Percentiles rank a stretch among this genome's conserved stretches.
phyloP scores from a whole-genome alignment of 1,140 invertebrate genomes.

The Glomeris maerens region DNA sequence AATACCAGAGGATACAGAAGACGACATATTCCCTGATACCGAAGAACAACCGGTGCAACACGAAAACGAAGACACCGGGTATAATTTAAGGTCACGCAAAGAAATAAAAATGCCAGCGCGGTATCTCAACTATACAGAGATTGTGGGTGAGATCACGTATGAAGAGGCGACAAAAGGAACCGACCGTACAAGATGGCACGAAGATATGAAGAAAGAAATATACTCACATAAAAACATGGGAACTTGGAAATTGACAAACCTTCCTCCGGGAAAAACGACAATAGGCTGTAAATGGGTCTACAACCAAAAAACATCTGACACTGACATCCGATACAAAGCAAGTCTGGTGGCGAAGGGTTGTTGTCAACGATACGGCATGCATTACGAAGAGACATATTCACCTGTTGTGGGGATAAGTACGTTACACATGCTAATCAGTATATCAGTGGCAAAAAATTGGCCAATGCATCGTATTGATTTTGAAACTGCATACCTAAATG shows the following conservation, averaged over 20 bases:
- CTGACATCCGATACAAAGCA: conserved; percentile 27
- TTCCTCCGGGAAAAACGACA: neutral
- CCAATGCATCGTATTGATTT: conserved; percentile 30
- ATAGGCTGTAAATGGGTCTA: conserved; percentile 28
- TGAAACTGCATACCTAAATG: conserved; percentile 31
- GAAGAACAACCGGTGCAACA: too few relatives aligned
- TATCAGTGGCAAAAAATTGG: conserved; percentile 24
- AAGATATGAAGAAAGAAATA: neutral
- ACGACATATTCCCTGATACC: too few relatives aligned
- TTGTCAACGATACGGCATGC: conserved; percentile 27
- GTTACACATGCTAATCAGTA: conserved; percentile 26
- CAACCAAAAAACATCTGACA: conserved; percentile 24
- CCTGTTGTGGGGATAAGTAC: conserved; percentile 26
- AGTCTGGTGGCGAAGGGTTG: conserved; percentile 31
- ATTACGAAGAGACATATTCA: conserved; percentile 32
- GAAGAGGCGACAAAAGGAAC: too few relatives aligned
- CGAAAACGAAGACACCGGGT: too few relatives aligned
- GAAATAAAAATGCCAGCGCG: too few relatives aligned
- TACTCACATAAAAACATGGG: neutral
- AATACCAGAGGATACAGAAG: too few relatives aligned
- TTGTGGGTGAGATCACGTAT: too few relatives aligned
- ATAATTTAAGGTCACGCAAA: too few relatives aligned
- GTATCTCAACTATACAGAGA: too few relatives aligned
- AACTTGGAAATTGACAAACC: neutral
- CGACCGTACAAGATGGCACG: neutral